These are phyloP conservation scores for Schizotus pectinicornis DNA, from an alignment of 2,888 invertebrate genomes.

Conservation along the genomic window DNA sequence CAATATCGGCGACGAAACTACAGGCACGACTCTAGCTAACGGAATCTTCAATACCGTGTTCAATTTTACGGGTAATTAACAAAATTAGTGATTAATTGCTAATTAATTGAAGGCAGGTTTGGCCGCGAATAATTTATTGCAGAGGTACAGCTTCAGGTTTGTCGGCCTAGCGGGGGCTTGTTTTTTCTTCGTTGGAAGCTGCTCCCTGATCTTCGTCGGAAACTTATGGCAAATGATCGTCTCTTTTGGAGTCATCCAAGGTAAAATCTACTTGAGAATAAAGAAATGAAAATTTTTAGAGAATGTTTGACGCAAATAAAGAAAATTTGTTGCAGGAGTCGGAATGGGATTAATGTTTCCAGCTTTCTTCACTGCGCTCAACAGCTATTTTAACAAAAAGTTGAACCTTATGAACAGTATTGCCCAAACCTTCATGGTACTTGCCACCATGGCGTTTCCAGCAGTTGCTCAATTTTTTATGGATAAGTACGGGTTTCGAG, in stretches of 20 bases:
- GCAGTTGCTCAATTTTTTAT: slow-evolving; percentile 67
- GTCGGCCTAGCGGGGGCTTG: slow-evolving; percentile 71
- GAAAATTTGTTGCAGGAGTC: slow-evolving; percentile 60
- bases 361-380: slow-evolving; percentile 74
- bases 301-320: too few relatives aligned
- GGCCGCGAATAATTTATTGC: slow-evolving; percentile 70
- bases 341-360: slow-evolving; percentile 78
- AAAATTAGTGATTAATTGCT: not conserved
- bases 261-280: slow-evolving; percentile 55
- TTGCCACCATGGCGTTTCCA: slow-evolving; percentile 73
- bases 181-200: slow-evolving; percentile 68
- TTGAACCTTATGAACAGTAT: slow-evolving; percentile 76
- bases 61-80: slow-evolving; percentile 65
- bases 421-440: slow-evolving; percentile 73
- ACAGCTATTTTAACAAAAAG: slow-evolving; percentile 74
- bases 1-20: slow-evolving; percentile 70
- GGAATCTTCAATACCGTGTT: slow-evolving; percentile 71
- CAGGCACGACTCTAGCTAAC: slow-evolving; percentile 72
- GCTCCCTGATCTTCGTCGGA: slow-evolving; percentile 68
- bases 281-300: too few relatives aligned
- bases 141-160: slow-evolving; percentile 69
- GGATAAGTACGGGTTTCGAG: slow-evolving; percentile 71
- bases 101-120: slow-evolving; percentile 62
- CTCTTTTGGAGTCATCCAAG: slow-evolving; percentile 70
- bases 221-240: slow-evolving; percentile 68